These are phyloP conservation scores for Neopelma chrysocephalum DNA, from an alignment of 2,797 vertebrate genomes.

Conservation along the genomic window DNA sequence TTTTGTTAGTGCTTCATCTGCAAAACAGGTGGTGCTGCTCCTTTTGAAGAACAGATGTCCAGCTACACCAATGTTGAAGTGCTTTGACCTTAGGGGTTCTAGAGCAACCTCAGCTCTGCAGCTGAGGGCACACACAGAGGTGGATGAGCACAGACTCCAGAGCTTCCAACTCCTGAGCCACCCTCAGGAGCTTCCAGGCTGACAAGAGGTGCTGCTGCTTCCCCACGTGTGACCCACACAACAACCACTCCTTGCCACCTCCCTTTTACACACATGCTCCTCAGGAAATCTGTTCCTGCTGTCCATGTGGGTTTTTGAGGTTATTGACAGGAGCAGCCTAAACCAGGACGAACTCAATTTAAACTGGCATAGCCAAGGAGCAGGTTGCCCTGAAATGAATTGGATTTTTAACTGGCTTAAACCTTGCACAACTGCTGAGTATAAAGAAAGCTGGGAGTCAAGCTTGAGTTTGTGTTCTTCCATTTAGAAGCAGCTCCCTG, in stretches of 20 bases:
- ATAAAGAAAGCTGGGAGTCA: not conserved
- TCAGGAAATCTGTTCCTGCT: not conserved
- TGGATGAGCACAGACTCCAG: not conserved
- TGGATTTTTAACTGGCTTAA: not conserved
- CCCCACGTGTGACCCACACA: rapidly evolving
- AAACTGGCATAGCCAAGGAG: not conserved
- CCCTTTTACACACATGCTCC: not conserved
- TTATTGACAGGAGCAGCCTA: not conserved
- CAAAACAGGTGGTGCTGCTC: not conserved
- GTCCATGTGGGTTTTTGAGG: not conserved
- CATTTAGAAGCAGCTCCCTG: not conserved
- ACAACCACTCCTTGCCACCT: not conserved
- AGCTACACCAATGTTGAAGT: not conserved
- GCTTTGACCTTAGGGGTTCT: not conserved
- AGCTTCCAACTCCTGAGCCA: not conserved
- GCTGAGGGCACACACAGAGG: not conserved
- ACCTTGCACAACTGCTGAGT: not conserved
- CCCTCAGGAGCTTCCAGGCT: not conserved
- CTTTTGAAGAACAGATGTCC: not conserved
- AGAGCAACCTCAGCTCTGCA: not conserved
- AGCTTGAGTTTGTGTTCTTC: not conserved
- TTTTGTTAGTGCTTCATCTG: not conserved
- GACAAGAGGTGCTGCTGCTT: not conserved
- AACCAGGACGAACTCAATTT: not conserved
- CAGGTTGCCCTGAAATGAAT: not conserved